Evolutionary conservation across 2,888 invertebrate genomes (phyloP).

Genomic region (Platynereis dumerilii): DNA sequence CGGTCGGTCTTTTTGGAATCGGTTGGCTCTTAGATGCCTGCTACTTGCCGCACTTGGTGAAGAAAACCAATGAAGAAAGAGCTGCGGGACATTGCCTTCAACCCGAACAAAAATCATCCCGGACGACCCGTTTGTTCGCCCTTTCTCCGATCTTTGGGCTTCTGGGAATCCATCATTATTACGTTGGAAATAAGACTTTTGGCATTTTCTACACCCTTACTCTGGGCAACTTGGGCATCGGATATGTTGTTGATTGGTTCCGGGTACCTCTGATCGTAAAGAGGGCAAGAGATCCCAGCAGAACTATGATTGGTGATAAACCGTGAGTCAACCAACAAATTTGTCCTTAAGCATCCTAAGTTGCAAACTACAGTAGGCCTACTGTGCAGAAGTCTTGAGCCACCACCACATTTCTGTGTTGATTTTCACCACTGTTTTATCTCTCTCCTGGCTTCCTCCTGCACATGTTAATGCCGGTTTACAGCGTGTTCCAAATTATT

Average conservation of each 20-base stretch:
- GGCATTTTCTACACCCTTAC: neutral
- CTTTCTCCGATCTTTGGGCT: neutral
- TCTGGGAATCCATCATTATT: conserved; percentile 11
- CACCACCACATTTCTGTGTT: too few relatives aligned
- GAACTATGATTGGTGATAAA: too few relatives aligned
- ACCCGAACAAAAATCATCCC: neutral
- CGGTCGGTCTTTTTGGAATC: conserved; percentile 10
- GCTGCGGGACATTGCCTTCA: neutral
- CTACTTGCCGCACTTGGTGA: neutral
- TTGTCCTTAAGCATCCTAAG: too few relatives aligned
- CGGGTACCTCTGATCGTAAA: neutral
- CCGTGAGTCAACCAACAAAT: too few relatives aligned
- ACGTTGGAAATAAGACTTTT: neutral
- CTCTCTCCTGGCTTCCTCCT: too few relatives aligned
- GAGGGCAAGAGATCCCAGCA: too few relatives aligned
- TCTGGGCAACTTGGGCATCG: neutral
- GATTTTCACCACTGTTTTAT: too few relatives aligned
- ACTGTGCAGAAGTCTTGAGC: too few relatives aligned
- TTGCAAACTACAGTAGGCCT: too few relatives aligned
- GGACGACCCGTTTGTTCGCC: neutral
- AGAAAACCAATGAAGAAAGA: neutral
- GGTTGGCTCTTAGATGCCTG: conserved; percentile 3
- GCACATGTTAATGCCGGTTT: too few relatives aligned
- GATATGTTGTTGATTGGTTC: conserved; percentile 2
- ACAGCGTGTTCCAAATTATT: too few relatives aligned